Conservation (phyloP, 2,113 vertebrate genomes). For the Archocentrus centrarchus region DNA sequence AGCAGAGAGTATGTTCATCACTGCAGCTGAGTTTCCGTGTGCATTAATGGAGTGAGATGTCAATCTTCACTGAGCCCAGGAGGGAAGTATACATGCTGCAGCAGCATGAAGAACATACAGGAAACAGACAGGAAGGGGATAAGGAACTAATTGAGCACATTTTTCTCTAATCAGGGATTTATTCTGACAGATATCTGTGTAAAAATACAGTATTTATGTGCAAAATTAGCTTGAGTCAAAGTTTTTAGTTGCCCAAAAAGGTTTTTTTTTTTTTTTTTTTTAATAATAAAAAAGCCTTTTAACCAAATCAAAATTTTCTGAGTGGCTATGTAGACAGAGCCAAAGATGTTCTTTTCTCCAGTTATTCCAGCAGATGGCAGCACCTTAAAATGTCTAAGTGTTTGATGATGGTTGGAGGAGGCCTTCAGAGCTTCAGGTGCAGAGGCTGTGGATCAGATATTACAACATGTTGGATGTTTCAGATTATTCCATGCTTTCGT, state of each 20-base stretch:
- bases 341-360: too few relatives aligned
- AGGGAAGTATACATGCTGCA: not conserved
- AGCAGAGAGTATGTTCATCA: not conserved
- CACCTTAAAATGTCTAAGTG: too few relatives aligned
- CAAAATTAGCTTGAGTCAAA: not conserved
- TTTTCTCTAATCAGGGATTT: too few relatives aligned
- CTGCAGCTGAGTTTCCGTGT: not conserved
- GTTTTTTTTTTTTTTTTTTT: not conserved
- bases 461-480: not conserved
- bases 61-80: not conserved
- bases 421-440: too few relatives aligned
- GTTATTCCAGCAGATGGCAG: too few relatives aligned
- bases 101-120: not conserved
- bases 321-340: not conserved
- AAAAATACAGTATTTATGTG: too few relatives aligned
- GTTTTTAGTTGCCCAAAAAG: not conserved
- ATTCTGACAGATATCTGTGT: too few relatives aligned
- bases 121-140: not conserved
- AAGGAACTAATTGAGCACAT: not conserved
- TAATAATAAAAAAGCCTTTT: not conserved
- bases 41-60: not conserved
- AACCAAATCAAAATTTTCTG: not conserved
- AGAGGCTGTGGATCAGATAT: too few relatives aligned
- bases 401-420: too few relatives aligned
- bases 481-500: constrained; percentile 7